Evolutionary conservation across 2,888 invertebrate genomes (phyloP).

Genomic region (Rhyacophila evoluta): DNA sequence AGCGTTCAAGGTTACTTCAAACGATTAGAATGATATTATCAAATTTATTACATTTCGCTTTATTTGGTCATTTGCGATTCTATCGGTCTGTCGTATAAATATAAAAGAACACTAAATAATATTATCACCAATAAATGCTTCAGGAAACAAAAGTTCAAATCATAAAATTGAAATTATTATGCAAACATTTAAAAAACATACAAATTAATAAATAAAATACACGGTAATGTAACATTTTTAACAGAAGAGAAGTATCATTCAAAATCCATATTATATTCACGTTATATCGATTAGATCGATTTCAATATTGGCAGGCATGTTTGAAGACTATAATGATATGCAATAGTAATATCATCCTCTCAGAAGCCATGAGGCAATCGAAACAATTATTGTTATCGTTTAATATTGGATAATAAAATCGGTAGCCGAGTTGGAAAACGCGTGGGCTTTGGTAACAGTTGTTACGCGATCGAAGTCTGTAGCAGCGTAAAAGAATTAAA

Average conservation of each 20-base stretch:
- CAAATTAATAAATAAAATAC: not conserved
- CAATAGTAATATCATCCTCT: too few relatives aligned
- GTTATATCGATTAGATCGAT: too few relatives aligned
- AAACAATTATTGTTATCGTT: too few relatives aligned
- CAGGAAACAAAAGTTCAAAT: not conserved
- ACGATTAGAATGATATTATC: conserved; percentile 8
- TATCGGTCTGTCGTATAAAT: not conserved
- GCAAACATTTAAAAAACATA: not conserved
- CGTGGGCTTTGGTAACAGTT: too few relatives aligned
- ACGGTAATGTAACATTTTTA: not conserved
- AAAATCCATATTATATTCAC: too few relatives aligned
- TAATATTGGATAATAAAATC: too few relatives aligned
- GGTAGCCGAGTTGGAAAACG: too few relatives aligned
- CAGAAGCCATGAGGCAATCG: too few relatives aligned
- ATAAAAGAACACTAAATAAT: not conserved
- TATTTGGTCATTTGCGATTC: not conserved
- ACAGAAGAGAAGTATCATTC: not conserved
- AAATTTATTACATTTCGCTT: not conserved
- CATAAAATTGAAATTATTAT: not conserved
- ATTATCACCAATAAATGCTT: not conserved
- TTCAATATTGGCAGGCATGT: too few relatives aligned
- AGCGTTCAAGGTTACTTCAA: conserved; percentile 6
- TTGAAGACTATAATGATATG: too few relatives aligned
- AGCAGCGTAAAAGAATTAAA: too few relatives aligned
- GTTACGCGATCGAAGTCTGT: too few relatives aligned